Evolutionary conservation across 2,888 invertebrate species (phyloP).

Genomic region (Zhengitettix transpicula): DNA sequence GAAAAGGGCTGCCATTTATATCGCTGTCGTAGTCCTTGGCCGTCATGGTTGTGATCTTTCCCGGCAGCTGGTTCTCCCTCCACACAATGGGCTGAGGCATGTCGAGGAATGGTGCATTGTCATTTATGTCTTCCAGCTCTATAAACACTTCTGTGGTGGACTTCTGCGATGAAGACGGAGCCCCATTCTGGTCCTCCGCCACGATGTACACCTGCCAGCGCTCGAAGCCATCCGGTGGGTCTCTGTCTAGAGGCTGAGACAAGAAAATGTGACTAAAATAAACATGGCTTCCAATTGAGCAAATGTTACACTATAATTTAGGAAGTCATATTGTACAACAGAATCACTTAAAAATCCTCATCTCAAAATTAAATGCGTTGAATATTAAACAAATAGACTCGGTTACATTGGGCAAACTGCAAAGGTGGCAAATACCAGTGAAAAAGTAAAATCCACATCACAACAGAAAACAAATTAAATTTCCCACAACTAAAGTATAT

Average conservation of each 20-base stretch:
- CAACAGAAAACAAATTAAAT: too few species aligned
- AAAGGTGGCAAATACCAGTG: too few species aligned
- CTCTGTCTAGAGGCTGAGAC: slow-evolving; percentile 63
- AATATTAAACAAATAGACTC: too few species aligned
- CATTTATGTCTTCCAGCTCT: slow-evolving; percentile 68
- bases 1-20: slow-evolving; percentile 73
- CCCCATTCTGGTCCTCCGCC: slow-evolving; percentile 58
- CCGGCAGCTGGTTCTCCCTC: slow-evolving; percentile 60
- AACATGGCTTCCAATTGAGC: too few species aligned
- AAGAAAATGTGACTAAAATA: too few species aligned
- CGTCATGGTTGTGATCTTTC: slow-evolving; percentile 45
- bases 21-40: slow-evolving; percentile 69
- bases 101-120: slow-evolving; percentile 78
- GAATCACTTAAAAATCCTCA: too few species aligned
- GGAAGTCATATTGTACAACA: too few species aligned
- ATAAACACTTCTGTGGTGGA: slow-evolving; percentile 49
- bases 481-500: too few species aligned
- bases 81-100: slow-evolving; percentile 68
- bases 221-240: slow-evolving; percentile 71
- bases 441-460: too few species aligned
- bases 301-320: too few species aligned
- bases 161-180: slow-evolving; percentile 36
- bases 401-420: too few species aligned
- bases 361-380: too few species aligned
- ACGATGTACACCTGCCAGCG: slow-evolving; percentile 50